Conservation (phyloP, 2,113 vertebrate species). For the Narcine bancroftii region DNA sequence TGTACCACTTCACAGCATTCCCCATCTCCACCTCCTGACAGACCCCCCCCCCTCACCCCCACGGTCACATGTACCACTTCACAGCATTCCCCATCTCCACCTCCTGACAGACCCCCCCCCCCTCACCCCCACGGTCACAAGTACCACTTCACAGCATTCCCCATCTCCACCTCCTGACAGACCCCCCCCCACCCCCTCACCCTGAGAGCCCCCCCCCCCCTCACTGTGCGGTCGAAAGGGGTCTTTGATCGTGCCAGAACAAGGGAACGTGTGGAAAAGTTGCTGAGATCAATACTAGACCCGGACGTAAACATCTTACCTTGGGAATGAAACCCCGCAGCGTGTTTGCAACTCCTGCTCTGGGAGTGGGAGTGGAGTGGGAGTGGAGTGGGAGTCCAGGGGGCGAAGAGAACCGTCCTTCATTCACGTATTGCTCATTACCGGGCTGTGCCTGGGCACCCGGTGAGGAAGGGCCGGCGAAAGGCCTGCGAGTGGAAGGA, state of each 20-base stretch:
- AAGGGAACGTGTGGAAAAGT: neutral
- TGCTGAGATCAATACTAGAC: neutral
- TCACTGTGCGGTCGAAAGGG: neutral
- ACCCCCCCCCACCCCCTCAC: too few species aligned
- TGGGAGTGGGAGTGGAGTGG: too few species aligned
- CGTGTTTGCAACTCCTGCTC: slow-evolving; percentile 21
- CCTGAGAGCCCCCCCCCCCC: slow-evolving; percentile 27
- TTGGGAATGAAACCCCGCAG: neutral
- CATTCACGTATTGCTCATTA: slow-evolving; percentile 20
- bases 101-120: neutral
- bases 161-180: neutral
- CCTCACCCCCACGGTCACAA: slow-evolving; percentile 26
- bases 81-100: neutral
- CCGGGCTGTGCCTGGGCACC: neutral
- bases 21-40: neutral
- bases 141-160: neutral
- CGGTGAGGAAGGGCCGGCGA: neutral
- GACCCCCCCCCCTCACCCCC: slow-evolving; percentile 27
- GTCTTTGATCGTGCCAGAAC: neutral
- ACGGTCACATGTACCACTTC: slow-evolving; percentile 15
- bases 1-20: neutral
- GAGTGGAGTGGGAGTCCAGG: too few species aligned
- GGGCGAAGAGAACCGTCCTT: neutral
- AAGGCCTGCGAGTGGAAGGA: slow-evolving; percentile 4
- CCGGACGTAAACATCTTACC: slow-evolving; percentile 13